These are phyloP conservation scores for Grapholita molesta DNA, from an alignment of 1,140 invertebrate species.

Conservation along the genomic window DNA sequence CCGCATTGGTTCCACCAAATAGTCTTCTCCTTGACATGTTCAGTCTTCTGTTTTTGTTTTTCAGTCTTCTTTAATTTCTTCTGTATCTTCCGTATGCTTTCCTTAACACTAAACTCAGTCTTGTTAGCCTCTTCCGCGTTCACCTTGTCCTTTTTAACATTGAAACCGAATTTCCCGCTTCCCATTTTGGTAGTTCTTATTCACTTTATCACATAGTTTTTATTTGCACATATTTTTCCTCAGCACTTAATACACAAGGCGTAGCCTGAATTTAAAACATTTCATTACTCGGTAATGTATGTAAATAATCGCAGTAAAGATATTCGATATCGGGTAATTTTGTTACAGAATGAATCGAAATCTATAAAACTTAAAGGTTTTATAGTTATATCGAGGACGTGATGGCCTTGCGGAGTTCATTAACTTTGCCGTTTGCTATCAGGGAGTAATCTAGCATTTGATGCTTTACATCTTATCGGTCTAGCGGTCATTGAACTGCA, in stretches of 20 bases:
- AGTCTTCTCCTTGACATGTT: conserved; percentile 57
- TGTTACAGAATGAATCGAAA: conserved; percentile 62
- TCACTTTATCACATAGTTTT: conserved; percentile 23
- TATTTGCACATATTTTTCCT: conserved; percentile 39
- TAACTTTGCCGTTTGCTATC: conserved; percentile 63
- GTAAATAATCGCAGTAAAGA: conserved; percentile 59
- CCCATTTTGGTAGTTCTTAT: conserved; percentile 56
- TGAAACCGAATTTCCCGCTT: conserved; percentile 63
- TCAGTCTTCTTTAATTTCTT: conserved; percentile 74
- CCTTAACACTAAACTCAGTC: conserved; percentile 74
- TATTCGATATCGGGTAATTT: conserved; percentile 67
- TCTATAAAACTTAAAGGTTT: conserved; percentile 71
- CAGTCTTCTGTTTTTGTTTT: conserved; percentile 68
- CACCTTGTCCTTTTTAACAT: conserved; percentile 64
- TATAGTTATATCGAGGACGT: conserved; percentile 65
- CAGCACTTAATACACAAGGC: conserved; percentile 32
- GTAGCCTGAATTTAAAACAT: conserved; percentile 42
- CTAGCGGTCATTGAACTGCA: conserved; percentile 39
- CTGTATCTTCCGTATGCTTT: conserved; percentile 66
- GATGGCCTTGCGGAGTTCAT: conserved; percentile 71
- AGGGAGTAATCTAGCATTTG: conserved; percentile 65
- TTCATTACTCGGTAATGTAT: conserved; percentile 36
- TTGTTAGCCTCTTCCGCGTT: conserved; percentile 46
- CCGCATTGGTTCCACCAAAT: conserved; percentile 73
- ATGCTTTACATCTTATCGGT: conserved; percentile 56